Conservation (phyloP, 2,113 vertebrate species). For the Microcebus lehilahytsara region DNA sequence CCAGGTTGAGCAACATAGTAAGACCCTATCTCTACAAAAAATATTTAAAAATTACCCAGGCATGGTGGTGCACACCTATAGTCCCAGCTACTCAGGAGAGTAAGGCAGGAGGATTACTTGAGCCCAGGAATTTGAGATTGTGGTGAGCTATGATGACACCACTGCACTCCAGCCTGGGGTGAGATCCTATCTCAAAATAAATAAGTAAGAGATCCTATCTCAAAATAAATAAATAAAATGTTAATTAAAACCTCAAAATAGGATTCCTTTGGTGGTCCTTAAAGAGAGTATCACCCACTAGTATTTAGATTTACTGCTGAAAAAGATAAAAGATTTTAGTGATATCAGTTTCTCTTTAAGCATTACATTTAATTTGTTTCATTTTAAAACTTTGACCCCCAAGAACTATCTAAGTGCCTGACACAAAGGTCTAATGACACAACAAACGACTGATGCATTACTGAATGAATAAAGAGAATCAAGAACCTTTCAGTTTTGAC, state of each 20-base stretch:
- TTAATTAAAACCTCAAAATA: background rate
- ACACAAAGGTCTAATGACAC: background rate
- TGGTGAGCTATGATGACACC: too few relatives aligned
- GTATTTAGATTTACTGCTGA: background rate
- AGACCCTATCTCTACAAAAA: too few relatives aligned
- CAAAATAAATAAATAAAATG: background rate
- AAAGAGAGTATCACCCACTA: background rate
- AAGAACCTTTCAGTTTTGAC: slow-evolving; percentile 17
- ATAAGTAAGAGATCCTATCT: too few relatives aligned
- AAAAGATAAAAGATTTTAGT: background rate
- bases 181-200: too few relatives aligned
- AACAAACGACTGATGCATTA: background rate
- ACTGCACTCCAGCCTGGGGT: too few relatives aligned
- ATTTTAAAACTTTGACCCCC: background rate
- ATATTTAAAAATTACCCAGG: too few relatives aligned
- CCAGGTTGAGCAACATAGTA: too few relatives aligned
- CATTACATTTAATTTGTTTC: background rate
- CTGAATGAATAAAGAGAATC: background rate
- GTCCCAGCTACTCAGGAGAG: too few relatives aligned
- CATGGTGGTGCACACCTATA: too few relatives aligned
- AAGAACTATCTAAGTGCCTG: background rate
- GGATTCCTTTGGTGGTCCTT: background rate
- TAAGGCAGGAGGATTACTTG: too few relatives aligned
- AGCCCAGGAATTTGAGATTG: too few relatives aligned
- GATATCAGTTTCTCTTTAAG: background rate